Percentiles rank a stretch among this genome's conserved stretches.
Conservation (phyloP, 2,888 invertebrate species). For the Thereva unica region DNA sequence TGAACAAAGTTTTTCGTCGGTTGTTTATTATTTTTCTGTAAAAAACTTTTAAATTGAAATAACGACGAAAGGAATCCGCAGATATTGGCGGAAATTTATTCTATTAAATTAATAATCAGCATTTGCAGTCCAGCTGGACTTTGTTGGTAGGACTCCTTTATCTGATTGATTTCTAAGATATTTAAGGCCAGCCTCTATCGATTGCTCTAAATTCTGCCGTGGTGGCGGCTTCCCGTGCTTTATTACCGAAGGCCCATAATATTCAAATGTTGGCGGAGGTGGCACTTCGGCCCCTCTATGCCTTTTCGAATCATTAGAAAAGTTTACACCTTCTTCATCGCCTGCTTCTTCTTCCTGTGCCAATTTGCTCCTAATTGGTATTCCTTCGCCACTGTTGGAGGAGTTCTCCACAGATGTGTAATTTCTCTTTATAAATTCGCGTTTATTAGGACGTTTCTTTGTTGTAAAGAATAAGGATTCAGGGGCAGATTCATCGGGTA, state of each 20-base stretch:
- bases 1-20: no score
- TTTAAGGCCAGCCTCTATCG: constrained; percentile 62
- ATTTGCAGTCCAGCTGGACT: constrained; percentile 55
- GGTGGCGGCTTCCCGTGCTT: constrained; percentile 46
- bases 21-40: no score
- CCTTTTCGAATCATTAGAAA: constrained; percentile 18
- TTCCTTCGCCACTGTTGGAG: neutral
- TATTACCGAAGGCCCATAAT: constrained; percentile 61
- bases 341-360: constrained; percentile 20
- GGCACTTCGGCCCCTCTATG: constrained; percentile 63
- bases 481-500: constrained; percentile 36
- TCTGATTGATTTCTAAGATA: constrained; percentile 63
- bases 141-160: constrained; percentile 52
- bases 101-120: constrained; percentile 51
- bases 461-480: constrained; percentile 52
- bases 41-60: constrained; percentile 1
- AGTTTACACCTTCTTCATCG: constrained; percentile 6
- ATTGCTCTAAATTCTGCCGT: constrained; percentile 57
- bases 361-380: constrained; percentile 36
- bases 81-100: neutral
- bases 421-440: constrained; percentile 34
- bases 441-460: constrained; percentile 42
- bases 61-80: neutral
- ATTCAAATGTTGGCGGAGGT: constrained; percentile 69
- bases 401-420: constrained; percentile 18